Base-by-base conservation (phyloP, 2,113 vertebrate genomes). In the Larimichthys crocea region DNA sequence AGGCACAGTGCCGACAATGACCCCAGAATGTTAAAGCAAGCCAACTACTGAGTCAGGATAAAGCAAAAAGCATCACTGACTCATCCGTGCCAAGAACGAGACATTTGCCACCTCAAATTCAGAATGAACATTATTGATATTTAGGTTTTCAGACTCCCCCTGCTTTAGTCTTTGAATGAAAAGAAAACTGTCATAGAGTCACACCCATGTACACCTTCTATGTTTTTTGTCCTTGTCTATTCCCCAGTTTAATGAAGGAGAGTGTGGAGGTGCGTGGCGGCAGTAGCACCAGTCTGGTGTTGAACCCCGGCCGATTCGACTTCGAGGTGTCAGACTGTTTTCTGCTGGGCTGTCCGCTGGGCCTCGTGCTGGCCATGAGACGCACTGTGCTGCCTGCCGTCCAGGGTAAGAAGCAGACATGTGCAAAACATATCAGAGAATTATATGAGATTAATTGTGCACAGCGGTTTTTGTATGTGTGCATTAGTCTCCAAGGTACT, bases 311-410 rank as follows among this genome's bases (percentile, higher is more conserved):
- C 26, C 94, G 93, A 24, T 98, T 99, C 84, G 97, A 99, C 82
- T 99, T 99, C 10, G 97, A 99, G 0, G 98, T 99, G 86, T 97
- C 97, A 0, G 97, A 99, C 87, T 99, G 98, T 93, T 99, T 99
- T 93, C 95, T 99, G 82, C 95, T 99, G 20, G 98, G 98, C 56
- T 99, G 98, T 0, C 98, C 98, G 0, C 93, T 99, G 86, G 98
- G 97, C 69, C 93, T 99, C 73, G 98, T 99, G 83, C 92, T 99
- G 92, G 98, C 98, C 89, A 98, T 99, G 98, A 95, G 98, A 91
- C 97, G 95, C 83, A 98, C 96, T 0, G 98, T 99, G 68, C 94
- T 99, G 68, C 97, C 97, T 0, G 92, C 95, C 2, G 90, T 98
- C 80, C 96, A 98, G 29, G 97, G 98, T 99, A 91, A 92, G 89